A percentile compares a stretch with the other conserved stretches of the same genome.
Conservation (phyloP, 2,113 vertebrate species). For the Pardalotus punctatus region DNA sequence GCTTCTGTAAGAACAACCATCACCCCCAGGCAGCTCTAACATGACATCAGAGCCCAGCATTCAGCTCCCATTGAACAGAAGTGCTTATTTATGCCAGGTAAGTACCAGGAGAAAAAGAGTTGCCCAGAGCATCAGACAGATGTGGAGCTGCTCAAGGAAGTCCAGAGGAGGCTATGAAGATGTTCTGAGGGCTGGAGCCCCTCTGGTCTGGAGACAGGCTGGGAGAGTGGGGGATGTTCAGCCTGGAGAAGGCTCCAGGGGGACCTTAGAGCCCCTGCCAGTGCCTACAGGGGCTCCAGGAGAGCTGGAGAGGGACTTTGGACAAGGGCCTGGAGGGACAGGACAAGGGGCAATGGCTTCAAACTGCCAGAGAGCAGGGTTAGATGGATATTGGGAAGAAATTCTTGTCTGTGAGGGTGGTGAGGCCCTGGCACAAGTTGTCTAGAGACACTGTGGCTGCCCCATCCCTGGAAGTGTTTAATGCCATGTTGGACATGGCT, state of each 20-base stretch:
- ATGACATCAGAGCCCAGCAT: background rate
- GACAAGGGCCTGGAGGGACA: background rate
- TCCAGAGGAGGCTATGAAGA: background rate
- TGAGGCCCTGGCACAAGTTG: background rate
- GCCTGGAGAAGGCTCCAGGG: background rate
- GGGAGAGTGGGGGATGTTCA: background rate
- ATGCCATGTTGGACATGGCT: background rate
- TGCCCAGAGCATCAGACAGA: background rate
- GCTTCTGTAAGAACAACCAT: background rate
- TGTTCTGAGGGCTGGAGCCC: background rate
- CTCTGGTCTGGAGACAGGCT: background rate
- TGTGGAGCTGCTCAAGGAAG: background rate
- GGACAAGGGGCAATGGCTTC: background rate
- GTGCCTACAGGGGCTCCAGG: fast-evolving
- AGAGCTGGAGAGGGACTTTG: background rate
- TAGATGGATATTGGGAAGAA: background rate
- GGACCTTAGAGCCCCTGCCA: background rate
- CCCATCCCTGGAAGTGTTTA: background rate
- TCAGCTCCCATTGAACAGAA: background rate
- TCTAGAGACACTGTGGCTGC: background rate
- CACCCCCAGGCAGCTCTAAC: background rate
- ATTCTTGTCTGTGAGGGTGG: background rate
- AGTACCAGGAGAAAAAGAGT: background rate
- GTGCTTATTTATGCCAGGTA: fast-evolving
- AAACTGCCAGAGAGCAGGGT: background rate